Base-by-base conservation (phyloP, 2,888 invertebrate genomes). In the Conops quadrifasciatus region DNA sequence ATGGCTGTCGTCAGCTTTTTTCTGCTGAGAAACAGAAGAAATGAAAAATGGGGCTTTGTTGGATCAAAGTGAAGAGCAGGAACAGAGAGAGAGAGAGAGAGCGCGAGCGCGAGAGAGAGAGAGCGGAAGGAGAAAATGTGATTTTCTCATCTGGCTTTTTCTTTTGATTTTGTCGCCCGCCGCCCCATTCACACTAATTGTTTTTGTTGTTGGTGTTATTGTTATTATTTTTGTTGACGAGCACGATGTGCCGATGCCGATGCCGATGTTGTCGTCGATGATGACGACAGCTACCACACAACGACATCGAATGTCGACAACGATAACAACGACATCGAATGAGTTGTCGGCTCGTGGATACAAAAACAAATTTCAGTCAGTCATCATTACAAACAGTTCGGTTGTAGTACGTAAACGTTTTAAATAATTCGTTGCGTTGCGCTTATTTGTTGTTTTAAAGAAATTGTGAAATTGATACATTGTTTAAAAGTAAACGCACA, bases 361-460 rank as follows among this genome's bases (percentile, higher is more conserved):
- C 49, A 16, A 62, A 68, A 68, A 60, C 51, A 68, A 68, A 16
- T 36, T 36, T 58, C n/a, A 19, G 19, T 67, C 67, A 58, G 67
- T 67, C 68, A 68, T 68, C 68, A 68, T 68, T 68, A 68, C 68
- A 51, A 62, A 68, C 60, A 68, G 68, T 68, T 60, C 60, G 60
- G 62, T 62, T 68, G 68, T 51, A 60, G 68, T 51, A 26, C 26
- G 28, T 28, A 62, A 62, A 62, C 62, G 68, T 36, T 45, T 28
- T 15, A 26, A 58, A 24, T 28, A 5, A 58, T 9, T 53, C 11
- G 21, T 53, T 53, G 19, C n/a, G 11, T 19, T 28, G 53, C 47
- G n/a, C 9, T 43, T n/a, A 43, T 62, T 43, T 36, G 21, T 30
- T 9, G 13, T 28, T 60, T 15, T 59, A 24, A n/a, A 15, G 26